Base-by-base conservation (phyloP, 2,113 vertebrate species). In the Cygnus atratus region DNA sequence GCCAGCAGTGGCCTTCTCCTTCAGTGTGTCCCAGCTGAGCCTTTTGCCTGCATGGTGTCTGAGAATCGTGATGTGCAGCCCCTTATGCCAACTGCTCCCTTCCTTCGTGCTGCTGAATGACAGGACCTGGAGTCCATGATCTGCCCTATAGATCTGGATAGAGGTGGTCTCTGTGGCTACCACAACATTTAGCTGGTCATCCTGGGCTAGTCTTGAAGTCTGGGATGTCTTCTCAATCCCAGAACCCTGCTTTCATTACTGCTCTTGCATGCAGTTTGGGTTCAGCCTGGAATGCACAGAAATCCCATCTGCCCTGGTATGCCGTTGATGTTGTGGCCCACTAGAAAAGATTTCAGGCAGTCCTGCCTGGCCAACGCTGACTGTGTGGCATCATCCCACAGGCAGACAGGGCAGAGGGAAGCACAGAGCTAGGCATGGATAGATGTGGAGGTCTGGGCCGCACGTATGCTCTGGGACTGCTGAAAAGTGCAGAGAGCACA, bases 391-490 rank as follows among this genome's bases (percentile, higher is more conserved):
- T 6, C 46, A 21, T 75, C 46, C 18, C 15, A 3, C 22, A 46
- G 55, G 59, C 77, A 58, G 57, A 3, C 2, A 10, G 37, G 20
- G 37, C 43, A 18, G 59, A 48, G 63, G n/a, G 78, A 37, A 46
- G 66, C 28, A 44, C 21, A 6, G 70, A 10, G 31, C 25, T 7
- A 22, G 61, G 39, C 73, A 20, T 1, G 22, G 67, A 74, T 33
- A 29, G 67, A 31, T 57, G 13, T 1, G 29, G 76, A 75, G 48
- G 61, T 77, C 80, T 28, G 44, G 44, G 31, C 63, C 21, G 37
- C 13, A 2, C 0, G 5, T n/a, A 24, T 0, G 0, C 66, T 24
- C 41, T 12, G 62, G 17, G 6, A 28, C 35, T 44, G 52, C 70
- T 29, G 66, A 17, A 25, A 24, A 7, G 39, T 3, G 52, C 22